Base-by-base conservation (phyloP, 30 jellyfish, hydroid and myxozoan genomes). In the Aurelia coerulea region DNA sequence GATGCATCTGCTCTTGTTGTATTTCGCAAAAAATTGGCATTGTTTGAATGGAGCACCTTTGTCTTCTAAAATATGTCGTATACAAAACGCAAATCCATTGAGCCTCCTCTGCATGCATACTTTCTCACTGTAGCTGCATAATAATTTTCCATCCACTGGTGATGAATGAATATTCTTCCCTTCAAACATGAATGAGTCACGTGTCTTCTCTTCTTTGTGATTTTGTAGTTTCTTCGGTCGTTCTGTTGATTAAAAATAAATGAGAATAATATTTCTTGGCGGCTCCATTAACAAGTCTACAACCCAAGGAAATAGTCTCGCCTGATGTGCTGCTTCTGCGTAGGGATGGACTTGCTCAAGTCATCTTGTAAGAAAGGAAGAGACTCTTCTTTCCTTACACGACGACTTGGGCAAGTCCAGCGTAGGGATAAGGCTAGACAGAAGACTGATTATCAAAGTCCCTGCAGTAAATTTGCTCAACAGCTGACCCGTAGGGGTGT, bases 21-120 rank as follows among this genome's bases (percentile, higher is more conserved):
- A 81, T 74, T 90, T 90, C 4, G 95, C 91, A 62, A 83, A 71
- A 63, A 78, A 95, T 79, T 79, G 95, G 67, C 99, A 95, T 80
- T 95, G 99, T 68, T 95, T 95, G 72, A 95, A 95, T 4, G 99
- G 99, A 9, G 99, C 97, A 18, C 84, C 74, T 37, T 73, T 78
- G 84, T 95, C 99, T 62, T 95, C 99, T 76, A 95, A 81, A 35
- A 95, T 95, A 81, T 95, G 99, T 34, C 99, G 91, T 52, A 95
- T 90, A 76, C 99, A 95, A 67, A 95, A 95, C 2, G 97, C 99
- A 86, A 88, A 95, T 4, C 97, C 96, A 86, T 95, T 89, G 31
- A 95, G 90, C 62, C 99, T 70, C 62, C 99, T 67, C 62, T 95
- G 99, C 92, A 84, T 89, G 95, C 99, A 95, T 5, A 95, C 85